Conservation (phyloP, 30 jellyfish, hydroid and myxozoan genomes). For the Pelagia noctiluca region DNA sequence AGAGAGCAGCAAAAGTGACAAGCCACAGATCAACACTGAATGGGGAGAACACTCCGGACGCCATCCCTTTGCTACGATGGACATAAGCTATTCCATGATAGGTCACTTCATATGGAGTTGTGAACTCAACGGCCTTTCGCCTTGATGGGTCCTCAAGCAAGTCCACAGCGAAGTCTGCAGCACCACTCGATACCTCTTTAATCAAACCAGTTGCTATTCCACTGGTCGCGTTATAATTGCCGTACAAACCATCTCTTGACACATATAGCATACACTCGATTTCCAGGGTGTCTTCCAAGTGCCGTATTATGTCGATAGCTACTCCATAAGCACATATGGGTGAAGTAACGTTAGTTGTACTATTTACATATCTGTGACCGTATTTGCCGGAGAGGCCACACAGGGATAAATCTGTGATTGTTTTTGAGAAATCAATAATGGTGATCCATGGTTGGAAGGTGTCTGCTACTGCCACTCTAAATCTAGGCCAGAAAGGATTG, state of each 20-base stretch:
- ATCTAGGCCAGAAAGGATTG: neutral
- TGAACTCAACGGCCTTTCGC: neutral
- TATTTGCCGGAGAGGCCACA: neutral
- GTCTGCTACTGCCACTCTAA: neutral
- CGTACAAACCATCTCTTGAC: slow-evolving; percentile 31
- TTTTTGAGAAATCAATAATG: neutral
- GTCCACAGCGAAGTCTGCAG: neutral
- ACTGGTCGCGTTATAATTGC: neutral
- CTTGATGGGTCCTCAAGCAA: neutral
- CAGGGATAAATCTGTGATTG: neutral
- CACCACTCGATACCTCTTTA: neutral
- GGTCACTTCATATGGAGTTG: neutral
- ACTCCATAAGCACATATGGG: slow-evolving; percentile 34
- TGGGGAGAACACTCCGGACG: neutral
- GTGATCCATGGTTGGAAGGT: neutral
- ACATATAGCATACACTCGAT: neutral
- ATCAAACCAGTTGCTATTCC: neutral
- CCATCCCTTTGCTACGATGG: no score
- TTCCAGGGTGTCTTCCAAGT: slow-evolving; percentile 1
- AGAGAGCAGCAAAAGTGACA: neutral
- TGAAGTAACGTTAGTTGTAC: neutral
- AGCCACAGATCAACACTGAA: slow-evolving; percentile 16
- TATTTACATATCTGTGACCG: neutral
- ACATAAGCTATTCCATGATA: neutral
- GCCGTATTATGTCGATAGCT: slow-evolving; percentile 19